Evolutionary conservation across 2,888 invertebrate species (phyloP).

Genomic region (Tiliacea aurago): DNA sequence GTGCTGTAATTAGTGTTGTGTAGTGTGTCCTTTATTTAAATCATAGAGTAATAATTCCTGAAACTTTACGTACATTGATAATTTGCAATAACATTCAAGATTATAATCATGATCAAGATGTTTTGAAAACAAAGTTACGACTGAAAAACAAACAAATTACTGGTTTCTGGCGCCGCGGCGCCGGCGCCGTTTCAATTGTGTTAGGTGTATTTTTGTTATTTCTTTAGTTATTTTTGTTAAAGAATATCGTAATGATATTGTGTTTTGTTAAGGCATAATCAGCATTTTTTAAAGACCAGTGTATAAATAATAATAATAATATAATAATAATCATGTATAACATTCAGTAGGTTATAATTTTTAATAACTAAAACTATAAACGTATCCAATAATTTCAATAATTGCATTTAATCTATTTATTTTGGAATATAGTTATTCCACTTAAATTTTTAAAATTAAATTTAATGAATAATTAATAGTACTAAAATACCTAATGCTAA

Average conservation of each 20-base stretch:
- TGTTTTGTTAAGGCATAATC: background rate
- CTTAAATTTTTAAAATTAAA: too few relatives aligned
- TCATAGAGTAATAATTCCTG: background rate
- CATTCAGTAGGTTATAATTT: constrained; percentile 5
- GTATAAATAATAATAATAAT: too few relatives aligned
- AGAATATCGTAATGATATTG: background rate
- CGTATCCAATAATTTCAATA: too few relatives aligned
- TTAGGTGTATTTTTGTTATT: background rate
- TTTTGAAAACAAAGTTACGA: constrained; percentile 4
- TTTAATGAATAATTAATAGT: too few relatives aligned
- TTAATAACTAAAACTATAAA: too few relatives aligned
- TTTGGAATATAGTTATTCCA: too few relatives aligned
- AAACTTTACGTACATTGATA: background rate
- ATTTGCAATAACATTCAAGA: background rate
- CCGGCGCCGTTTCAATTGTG: background rate
- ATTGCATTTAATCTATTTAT: too few relatives aligned
- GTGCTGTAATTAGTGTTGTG: too few relatives aligned
- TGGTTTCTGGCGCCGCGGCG: background rate
- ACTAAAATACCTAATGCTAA: too few relatives aligned
- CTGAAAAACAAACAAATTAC: constrained; percentile 4
- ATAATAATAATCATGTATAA: too few relatives aligned
- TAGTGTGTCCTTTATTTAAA: background rate
- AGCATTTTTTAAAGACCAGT: background rate
- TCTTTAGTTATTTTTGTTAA: background rate
- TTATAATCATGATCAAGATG: background rate